phyloP scores from a whole-genome alignment of 1,140 invertebrate genomes.

The Apis cerana region DNA sequence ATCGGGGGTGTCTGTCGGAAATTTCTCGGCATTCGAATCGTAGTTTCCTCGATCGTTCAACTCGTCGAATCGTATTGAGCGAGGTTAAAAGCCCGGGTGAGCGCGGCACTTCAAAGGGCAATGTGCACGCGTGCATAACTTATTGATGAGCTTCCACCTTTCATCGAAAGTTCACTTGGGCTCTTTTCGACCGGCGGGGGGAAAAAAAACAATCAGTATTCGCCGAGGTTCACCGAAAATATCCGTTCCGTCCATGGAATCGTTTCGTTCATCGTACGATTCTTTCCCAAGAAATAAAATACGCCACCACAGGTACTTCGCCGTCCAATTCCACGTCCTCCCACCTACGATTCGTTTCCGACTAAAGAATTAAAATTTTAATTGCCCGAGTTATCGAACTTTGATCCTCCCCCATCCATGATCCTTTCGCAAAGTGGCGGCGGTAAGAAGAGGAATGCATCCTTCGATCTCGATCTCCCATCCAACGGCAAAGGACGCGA shows the following conservation, averaged over 20 bases:
- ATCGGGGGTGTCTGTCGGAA: constrained; percentile 19
- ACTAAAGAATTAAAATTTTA: too few species aligned
- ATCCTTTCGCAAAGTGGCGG: neutral
- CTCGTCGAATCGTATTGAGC: constrained; percentile 53
- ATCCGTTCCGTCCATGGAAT: neutral
- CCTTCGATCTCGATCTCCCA: neutral
- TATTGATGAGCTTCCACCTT: constrained; percentile 58
- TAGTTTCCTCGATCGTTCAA: constrained; percentile 34
- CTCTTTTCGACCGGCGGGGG: constrained; percentile 19
- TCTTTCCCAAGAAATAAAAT: neutral
- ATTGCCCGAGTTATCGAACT: too few species aligned
- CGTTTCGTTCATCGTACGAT: neutral
- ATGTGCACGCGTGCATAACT: constrained; percentile 52
- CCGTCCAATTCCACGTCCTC: neutral
- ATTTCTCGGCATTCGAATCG: constrained; percentile 42
- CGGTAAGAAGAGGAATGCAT: constrained; percentile 33
- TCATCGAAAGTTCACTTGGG: constrained; percentile 50
- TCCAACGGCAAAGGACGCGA: neutral
- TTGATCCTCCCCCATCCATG: too few species aligned
- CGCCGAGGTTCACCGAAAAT: constrained; percentile 20
- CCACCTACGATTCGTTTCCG: too few species aligned
- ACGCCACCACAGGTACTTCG: neutral
- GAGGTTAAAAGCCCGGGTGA: constrained; percentile 41
- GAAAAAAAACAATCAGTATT: constrained; percentile 51
- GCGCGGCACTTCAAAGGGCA: constrained; percentile 58